These are phyloP conservation scores for Onthophagus sagittarius DNA, from an alignment of 2,888 invertebrate genomes.

Conservation along the genomic window DNA sequence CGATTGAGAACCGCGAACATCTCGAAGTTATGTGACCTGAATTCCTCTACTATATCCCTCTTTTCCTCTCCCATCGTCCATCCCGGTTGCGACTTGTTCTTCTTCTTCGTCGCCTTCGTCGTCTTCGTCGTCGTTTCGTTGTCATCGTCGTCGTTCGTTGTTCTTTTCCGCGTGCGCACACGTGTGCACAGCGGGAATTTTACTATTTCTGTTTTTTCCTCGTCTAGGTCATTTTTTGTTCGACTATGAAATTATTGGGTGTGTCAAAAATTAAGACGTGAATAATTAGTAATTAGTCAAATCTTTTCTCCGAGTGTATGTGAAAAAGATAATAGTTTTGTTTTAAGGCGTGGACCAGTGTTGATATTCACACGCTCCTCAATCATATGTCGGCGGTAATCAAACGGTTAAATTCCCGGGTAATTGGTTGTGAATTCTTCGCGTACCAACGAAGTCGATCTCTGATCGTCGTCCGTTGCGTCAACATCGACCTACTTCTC, in stretches of 20 bases:
- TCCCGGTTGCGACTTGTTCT: constrained; percentile 3
- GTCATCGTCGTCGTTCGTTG: background rate
- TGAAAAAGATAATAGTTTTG: no score
- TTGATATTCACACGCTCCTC: constrained; percentile 7
- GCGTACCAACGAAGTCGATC: constrained; percentile 12
- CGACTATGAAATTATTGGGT: background rate
- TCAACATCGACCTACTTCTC: background rate
- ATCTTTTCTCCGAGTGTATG: no score
- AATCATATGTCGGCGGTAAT: constrained; percentile 13
- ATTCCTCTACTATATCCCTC: constrained; percentile 36
- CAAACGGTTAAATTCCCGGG: constrained; percentile 20
- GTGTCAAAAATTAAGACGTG: background rate
- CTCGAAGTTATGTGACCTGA: constrained; percentile 39
- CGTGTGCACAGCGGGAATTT: background rate
- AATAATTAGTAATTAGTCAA: background rate
- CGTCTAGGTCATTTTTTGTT: no score
- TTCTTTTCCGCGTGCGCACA: background rate
- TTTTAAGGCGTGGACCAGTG: background rate
- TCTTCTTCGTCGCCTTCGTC: background rate
- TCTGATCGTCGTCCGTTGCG: constrained; percentile 1
- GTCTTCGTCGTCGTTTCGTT: background rate
- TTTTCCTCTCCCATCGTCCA: background rate
- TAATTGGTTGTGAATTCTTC: constrained; percentile 21
- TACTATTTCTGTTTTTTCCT: background rate
- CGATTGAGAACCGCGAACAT: constrained; percentile 8